Percentiles rank a stretch among this genome's conserved stretches.
Conservation (phyloP, 1,140 invertebrate genomes). For the Drosophila ambigua region DNA sequence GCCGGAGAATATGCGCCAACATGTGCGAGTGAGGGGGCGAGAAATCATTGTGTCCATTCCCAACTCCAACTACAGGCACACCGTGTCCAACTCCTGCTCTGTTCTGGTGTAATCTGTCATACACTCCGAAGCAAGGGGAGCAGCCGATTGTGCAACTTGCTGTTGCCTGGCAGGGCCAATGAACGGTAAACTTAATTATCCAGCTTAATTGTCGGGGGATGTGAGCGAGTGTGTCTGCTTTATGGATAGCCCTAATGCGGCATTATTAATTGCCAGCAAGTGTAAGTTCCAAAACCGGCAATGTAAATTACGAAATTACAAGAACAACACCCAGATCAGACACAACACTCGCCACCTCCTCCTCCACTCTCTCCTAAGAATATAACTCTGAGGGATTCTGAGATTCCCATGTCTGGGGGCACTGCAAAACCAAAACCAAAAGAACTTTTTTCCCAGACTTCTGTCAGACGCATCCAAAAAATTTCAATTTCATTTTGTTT, state of each 20-base stretch:
- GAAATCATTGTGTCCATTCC: not conserved
- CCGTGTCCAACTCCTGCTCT: not conserved
- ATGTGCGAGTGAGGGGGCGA: conserved; percentile 14
- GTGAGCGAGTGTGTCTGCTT: conserved; percentile 48
- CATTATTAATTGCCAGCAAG: conserved; percentile 83
- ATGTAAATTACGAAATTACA: conserved; percentile 80
- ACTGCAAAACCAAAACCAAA: conserved; percentile 1
- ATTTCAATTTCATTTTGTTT: conserved; percentile 81
- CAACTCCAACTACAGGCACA: not conserved
- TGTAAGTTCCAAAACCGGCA: conserved; percentile 81
- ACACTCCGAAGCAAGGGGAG: not conserved
- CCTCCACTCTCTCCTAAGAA: not conserved
- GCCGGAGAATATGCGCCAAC: conserved; percentile 20
- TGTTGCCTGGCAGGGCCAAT: conserved; percentile 61
- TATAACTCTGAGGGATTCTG: not conserved
- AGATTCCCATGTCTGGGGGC: conserved; percentile 17
- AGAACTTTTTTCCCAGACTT: conserved; percentile 32
- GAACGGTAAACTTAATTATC: conserved; percentile 83
- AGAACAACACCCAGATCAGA: conserved; percentile 23
- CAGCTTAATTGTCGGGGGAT: conserved; percentile 69
- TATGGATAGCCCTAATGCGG: conserved; percentile 80
- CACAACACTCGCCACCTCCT: not conserved
- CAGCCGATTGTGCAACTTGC: not conserved
- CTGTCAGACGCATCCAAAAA: conserved; percentile 46
- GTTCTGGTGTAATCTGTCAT: conserved; percentile 41